A percentile compares a stretch with the other conserved stretches of the same genome.
Evolutionary conservation across 2,888 invertebrate genomes (phyloP).

Genomic region (Nomada ferruginata): DNA sequence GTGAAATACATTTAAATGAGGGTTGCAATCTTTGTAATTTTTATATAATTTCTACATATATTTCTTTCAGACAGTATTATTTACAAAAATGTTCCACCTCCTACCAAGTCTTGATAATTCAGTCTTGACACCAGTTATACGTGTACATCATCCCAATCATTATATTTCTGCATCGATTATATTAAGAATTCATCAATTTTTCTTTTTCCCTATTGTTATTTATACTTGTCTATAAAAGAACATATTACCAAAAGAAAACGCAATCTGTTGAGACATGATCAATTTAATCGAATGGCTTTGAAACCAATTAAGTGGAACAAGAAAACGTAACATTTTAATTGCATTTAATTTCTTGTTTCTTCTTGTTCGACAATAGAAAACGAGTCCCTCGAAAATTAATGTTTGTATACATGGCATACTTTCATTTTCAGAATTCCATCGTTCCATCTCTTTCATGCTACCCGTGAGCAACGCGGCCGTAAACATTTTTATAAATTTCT

Average conservation of each 20-base stretch:
- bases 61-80: constrained; percentile 79
- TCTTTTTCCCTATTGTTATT: constrained; percentile 21
- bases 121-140: constrained; percentile 81
- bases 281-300: not conserved
- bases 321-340: not conserved
- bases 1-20: constrained; percentile 38
- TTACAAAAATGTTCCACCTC: constrained; percentile 81
- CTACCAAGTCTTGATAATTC: constrained; percentile 81
- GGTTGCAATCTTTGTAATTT: constrained; percentile 58
- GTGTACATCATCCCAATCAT: constrained; percentile 71
- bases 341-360: not conserved
- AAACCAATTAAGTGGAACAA: not conserved
- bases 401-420: constrained; percentile 27
- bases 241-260: constrained; percentile 18
- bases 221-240: constrained; percentile 22
- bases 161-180: constrained; percentile 54
- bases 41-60: constrained; percentile 78
- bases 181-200: constrained; percentile 51
- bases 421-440: constrained; percentile 12
- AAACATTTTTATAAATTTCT: constrained; percentile 80
- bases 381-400: constrained; percentile 32
- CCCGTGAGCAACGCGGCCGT: constrained; percentile 51
- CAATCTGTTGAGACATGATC: constrained; percentile 6
- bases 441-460: constrained; percentile 31
- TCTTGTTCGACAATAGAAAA: constrained; percentile 25